Base-by-base conservation (phyloP, 1,140 invertebrate species). In the Papilio glaucus region DNA sequence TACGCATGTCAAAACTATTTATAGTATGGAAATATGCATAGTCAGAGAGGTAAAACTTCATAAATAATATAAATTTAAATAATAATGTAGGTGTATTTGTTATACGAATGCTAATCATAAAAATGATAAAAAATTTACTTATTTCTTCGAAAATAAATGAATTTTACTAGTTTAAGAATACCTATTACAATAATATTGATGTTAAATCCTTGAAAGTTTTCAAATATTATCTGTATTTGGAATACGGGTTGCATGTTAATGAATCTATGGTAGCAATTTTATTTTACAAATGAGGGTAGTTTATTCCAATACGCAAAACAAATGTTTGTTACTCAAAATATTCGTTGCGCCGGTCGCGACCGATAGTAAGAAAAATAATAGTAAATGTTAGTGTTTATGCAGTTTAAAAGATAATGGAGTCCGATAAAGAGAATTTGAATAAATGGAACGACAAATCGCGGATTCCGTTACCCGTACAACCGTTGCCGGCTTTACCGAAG, bases 391-490 rank as follows among this genome's bases (percentile, higher is more conserved):
- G 13, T 15, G 21, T 53, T 61, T 67, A 21, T 41, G 29, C 37
- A 73, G 72, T 61, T 24, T 71, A 77, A 41, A 15, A 75, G 9
- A 72, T 0, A 71, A 87, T 89, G 86, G 80, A 86, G 60, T 61
- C 63, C 1, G 70, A 85, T 68, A 88, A 89, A 75, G 88, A 90
- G 69, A 89, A 90, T 71, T 41, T 75, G 24, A 71, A 73, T 8
- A 78, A 39, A 53, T 5, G 71, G 3, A 78, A 74, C 57, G 18
- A 53, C 1, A 80, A 75, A 75, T 81, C 84, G 12, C 85, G 80
- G 81, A 89, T 88, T 41, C 87, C 88, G 18, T 57, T 89, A 41
- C 88, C 88, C 0, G 26, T 81, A n/a, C 62, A 85, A 15, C 81
- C 82, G 3, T 72, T 91, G 29, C 88, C 87, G 13, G 72, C 83